Conservation (phyloP, 2,797 vertebrate genomes). For the Hybognathus amarus region DNA sequence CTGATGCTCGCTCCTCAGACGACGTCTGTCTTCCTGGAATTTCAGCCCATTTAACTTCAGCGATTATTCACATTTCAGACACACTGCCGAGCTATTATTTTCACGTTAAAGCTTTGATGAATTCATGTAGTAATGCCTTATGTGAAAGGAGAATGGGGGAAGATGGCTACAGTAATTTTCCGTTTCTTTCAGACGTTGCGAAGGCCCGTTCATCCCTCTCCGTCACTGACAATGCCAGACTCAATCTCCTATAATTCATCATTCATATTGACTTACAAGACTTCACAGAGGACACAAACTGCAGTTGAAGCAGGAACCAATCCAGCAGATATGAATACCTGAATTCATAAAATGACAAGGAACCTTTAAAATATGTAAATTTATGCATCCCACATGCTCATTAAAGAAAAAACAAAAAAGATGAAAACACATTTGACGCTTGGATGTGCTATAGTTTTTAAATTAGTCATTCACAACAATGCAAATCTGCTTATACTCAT, state of each 20-base stretch:
- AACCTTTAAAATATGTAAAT: background rate
- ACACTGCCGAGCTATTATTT: constrained; percentile 19
- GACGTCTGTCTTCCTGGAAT: constrained; percentile 32
- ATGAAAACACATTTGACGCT: background rate
- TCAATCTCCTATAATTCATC: constrained; percentile 52
- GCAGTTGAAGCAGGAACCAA: constrained; percentile 14
- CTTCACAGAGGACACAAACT: constrained; percentile 46
- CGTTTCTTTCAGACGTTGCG: constrained; percentile 8
- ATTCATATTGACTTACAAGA: constrained; percentile 44
- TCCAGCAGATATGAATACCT: constrained; percentile 32
- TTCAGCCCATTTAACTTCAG: constrained; percentile 28
- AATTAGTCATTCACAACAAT: constrained; percentile 1
- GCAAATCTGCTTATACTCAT: background rate
- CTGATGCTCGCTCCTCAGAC: constrained; percentile 27
- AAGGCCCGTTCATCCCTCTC: constrained; percentile 42
- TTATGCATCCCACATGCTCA: constrained; percentile 9
- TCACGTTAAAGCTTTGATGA: constrained; percentile 23
- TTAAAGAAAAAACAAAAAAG: background rate
- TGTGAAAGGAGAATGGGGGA: background rate
- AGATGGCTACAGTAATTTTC: constrained; percentile 30
- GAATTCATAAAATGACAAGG: constrained; percentile 8
- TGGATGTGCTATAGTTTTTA: background rate
- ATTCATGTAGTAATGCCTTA: constrained; percentile 8
- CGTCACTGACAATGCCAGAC: constrained; percentile 50
- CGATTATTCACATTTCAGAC: constrained; percentile 23